Evolutionary conservation across 2,888 invertebrate genomes (phyloP).

Genomic region (Piscicola geometra): DNA sequence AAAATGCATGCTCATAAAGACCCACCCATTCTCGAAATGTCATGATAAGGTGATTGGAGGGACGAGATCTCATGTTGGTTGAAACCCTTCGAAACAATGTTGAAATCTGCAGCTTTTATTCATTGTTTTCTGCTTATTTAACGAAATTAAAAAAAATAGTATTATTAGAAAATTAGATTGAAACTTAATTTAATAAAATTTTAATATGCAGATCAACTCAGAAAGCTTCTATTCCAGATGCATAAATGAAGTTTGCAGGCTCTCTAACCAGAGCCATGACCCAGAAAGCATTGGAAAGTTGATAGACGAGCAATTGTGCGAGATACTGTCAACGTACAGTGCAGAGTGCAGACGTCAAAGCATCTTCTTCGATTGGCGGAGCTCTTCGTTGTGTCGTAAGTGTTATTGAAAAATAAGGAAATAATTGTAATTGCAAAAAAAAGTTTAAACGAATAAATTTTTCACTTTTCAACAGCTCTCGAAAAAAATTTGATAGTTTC

Average conservation of each 20-base stretch:
- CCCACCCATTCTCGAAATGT: slow-evolving; percentile 27
- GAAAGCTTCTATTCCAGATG: slow-evolving; percentile 9
- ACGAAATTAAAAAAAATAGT: too few species aligned
- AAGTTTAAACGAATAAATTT: too few species aligned
- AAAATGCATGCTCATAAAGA: neutral
- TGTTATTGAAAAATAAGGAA: neutral
- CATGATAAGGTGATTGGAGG: slow-evolving; percentile 18
- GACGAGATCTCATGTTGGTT: too few species aligned
- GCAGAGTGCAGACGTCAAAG: slow-evolving; percentile 5
- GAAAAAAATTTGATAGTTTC: neutral
- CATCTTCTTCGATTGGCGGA: slow-evolving; percentile 24
- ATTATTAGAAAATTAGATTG: too few species aligned
- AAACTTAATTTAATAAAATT: too few species aligned
- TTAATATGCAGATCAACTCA: too few species aligned
- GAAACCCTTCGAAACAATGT: too few species aligned
- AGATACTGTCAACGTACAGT: neutral
- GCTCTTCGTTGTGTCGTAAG: slow-evolving; percentile 3
- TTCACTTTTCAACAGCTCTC: neutral
- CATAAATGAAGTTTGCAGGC: slow-evolving; percentile 17
- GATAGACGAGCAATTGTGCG: neutral
- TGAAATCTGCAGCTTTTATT: too few species aligned
- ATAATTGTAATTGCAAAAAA: too few species aligned
- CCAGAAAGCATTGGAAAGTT: neutral
- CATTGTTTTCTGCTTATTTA: too few species aligned
- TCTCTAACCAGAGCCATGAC: neutral